Base-by-base conservation (phyloP, 2,888 invertebrate genomes). In the Phalangium opilio region DNA sequence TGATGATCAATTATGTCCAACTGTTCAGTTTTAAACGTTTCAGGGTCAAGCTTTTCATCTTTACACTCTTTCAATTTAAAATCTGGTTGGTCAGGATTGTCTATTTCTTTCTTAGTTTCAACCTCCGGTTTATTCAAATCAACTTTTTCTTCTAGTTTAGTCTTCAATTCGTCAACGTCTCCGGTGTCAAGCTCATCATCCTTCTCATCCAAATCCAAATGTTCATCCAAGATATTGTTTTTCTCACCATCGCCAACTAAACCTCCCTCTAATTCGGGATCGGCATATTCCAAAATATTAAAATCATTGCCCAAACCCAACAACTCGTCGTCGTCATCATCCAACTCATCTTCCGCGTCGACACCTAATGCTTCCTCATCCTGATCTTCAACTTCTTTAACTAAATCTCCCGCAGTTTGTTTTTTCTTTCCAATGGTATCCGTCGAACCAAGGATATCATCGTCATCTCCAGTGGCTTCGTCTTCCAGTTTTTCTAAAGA, bases 231-330 rank as follows among this genome's bases (percentile, higher is more conserved):
- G 14, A 57, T 58, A 39, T 85, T 86, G 33, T 84, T 84, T 61
- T 82, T 80, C 53, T 78, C 78, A 1, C 81, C 81, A 49, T 52
- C 79, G 74, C 57, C 83, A 35, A 58, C 60, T 4, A 64, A 55
- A 32, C 58, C 74, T 51, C 79, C 78, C 56, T 86, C 87, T 10
- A 38, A 18, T 67, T 90, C 90, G 0, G 91, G 87, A 72, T 93
- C 91, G 0, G 89, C 91, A 66, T 91, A 93, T 66, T 90, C 89
- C 54, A 93, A 69, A 60, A 93, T 89, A 66, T 93, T 91, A 68
- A 93, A 93, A 70, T 90, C 90, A 51, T 84, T 81, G 4, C 87
- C 89, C 73, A 89, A 83, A 69, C 85, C 85, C 20, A 87, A 70
- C 38, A 89, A 71, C 60, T 86, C 86, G 59, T 84, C 83, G 61